A percentile compares a stretch with the other conserved stretches of the same genome.
Evolutionary conservation across 2,888 invertebrate genomes (phyloP).

Genomic region (Rapana venosa): DNA sequence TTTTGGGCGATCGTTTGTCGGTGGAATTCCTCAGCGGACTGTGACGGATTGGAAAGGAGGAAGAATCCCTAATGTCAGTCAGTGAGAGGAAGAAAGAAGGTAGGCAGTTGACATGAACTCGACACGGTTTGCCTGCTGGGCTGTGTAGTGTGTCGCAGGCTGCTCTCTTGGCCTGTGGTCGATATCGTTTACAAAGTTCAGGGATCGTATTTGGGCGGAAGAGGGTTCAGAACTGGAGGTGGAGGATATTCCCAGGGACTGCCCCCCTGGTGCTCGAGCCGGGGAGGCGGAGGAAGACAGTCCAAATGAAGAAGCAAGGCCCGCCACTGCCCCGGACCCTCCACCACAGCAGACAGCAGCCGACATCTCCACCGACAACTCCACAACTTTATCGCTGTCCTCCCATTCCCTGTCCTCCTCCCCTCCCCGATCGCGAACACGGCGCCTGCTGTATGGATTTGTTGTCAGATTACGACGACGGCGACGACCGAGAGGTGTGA

Average conservation of each 20-base stretch:
- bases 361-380: conserved; percentile 32
- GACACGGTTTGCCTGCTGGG: conserved; percentile 20
- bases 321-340: conserved; percentile 13
- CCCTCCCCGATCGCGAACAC: background rate
- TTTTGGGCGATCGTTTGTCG: background rate
- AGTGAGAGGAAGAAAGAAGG: background rate
- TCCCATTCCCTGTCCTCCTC: conserved; percentile 34
- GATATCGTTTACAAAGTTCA: background rate
- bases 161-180: background rate
- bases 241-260: conserved; percentile 25
- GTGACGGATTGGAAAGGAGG: conserved; percentile 12
- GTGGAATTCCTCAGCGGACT: conserved; percentile 16
- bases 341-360: background rate
- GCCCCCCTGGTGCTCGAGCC: conserved; percentile 32
- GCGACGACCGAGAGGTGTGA: conserved; percentile 25
- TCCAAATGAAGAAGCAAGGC: conserved; percentile 38
- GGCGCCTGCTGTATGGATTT: conserved; percentile 41
- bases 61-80: no score
- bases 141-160: conserved; percentile 25
- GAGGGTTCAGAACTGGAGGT: conserved; percentile 30
- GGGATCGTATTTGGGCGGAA: background rate
- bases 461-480: conserved; percentile 31
- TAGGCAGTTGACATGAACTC: background rate
- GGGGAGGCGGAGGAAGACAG: conserved; percentile 5
- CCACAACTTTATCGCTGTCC: conserved; percentile 38